Evolutionary conservation across 2,113 vertebrate species (phyloP), one percentile per base, ranked within the genome.

Genomic region (Clupea harengus): DNA sequence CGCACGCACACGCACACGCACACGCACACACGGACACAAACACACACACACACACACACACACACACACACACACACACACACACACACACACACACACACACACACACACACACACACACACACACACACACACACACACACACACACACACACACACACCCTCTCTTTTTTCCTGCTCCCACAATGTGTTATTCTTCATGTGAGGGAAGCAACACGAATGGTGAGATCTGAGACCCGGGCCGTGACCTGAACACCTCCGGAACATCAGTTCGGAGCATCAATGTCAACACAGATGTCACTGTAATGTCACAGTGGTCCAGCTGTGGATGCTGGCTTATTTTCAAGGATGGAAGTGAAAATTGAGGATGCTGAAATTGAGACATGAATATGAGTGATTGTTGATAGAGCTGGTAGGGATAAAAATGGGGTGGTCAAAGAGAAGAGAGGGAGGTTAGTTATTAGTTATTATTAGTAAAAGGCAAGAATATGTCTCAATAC

Each of bases 61-160:
- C 60, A 45, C 52, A 25, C 82, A 89, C 88, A 84, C 89, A 83
- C 84, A 88, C 60, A 64, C 60, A 64, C 60, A 64, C 22, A n/a
- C 60, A n/a, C 60, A 64, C 60, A 64, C 60, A 64, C 60, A 64
- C 60, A 64, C 22, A n/a, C 60, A 64, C 22, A n/a, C 60, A 60
- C 60, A n/a, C 22, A 25, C 20, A 64, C 60, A 64, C 22, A 64
- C 22, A 64, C 60, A 64, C 57, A 64, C 57, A 64, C 57, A 64
- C 57, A 64, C 57, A n/a, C 20, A n/a, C 57, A 64, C 57, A n/a
- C 1, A n/a, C 57, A n/a, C 17, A 64, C 20, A 64, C 57, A n/a
- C 57, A 64, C 57, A n/a, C 57, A 64, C 17, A 64, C 57, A 64
- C 57, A 64, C 57, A 64, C 57, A 64, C 57, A 64, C 57, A 64